These are phyloP conservation scores for Pseudochaenichthys georgianus DNA, from an alignment of 2,797 vertebrate species.

Conservation along the genomic window DNA sequence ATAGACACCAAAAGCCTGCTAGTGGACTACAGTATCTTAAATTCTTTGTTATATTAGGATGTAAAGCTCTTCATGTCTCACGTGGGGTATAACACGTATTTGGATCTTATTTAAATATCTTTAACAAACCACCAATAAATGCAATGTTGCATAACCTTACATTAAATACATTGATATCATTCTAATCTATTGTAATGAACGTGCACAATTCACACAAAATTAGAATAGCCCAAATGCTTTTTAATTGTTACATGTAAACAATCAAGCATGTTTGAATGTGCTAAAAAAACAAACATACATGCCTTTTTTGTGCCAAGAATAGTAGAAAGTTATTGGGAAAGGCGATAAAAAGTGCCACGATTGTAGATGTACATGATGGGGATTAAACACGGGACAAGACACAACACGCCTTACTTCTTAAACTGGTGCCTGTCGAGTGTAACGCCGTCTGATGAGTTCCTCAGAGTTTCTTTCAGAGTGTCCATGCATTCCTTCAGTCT, in stretches of 20 bases:
- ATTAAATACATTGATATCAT: background rate
- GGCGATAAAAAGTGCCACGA: background rate
- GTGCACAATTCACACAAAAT: background rate
- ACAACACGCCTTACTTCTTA: slow-evolving; percentile 90
- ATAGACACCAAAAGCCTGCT: background rate
- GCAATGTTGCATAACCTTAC: background rate
- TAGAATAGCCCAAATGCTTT: background rate
- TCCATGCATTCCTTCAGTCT: slow-evolving; percentile 98
- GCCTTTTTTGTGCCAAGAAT: background rate
- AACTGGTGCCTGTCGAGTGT: slow-evolving; percentile 96
- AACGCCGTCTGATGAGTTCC: slow-evolving; percentile 93
- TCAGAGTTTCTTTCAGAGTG: slow-evolving; percentile 93
- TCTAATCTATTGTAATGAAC: background rate
- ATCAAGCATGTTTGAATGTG: slow-evolving; percentile 23
- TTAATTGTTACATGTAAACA: slow-evolving; percentile 24
- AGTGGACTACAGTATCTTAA: background rate
- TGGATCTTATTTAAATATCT: background rate
- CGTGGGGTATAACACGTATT: background rate
- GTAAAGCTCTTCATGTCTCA: background rate
- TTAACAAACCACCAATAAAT: background rate
- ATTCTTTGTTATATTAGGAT: background rate
- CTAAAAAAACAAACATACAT: slow-evolving; percentile 20
- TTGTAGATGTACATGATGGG: background rate
- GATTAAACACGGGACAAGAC: background rate
- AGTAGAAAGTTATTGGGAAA: background rate